phyloP scores from a whole-genome alignment of 2,888 invertebrate species.

The Dendrolimus pini region DNA sequence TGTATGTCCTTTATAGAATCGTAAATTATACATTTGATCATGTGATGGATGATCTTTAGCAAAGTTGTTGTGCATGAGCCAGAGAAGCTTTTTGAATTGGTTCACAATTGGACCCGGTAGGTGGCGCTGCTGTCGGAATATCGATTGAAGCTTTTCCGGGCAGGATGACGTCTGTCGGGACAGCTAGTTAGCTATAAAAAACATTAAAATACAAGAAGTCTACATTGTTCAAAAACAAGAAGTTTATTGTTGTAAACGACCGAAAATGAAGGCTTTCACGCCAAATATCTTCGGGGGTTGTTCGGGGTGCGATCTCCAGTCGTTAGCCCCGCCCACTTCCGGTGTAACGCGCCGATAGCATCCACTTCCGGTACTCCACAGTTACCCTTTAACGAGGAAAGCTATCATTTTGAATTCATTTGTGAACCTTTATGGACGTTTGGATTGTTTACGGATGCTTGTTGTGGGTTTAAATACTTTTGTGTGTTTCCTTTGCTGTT shows the following conservation, averaged over 20 bases:
- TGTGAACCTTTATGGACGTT: neutral
- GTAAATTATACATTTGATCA: too few relatives aligned
- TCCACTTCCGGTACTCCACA: slow-evolving; percentile 32
- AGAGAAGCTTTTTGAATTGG: too few relatives aligned
- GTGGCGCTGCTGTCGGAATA: too few relatives aligned
- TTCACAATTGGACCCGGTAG: too few relatives aligned
- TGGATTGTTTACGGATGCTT: neutral
- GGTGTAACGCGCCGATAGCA: slow-evolving; percentile 32
- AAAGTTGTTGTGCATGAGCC: too few relatives aligned
- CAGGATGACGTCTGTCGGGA: too few relatives aligned
- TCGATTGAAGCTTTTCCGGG: too few relatives aligned
- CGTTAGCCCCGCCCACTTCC: slow-evolving; percentile 44
- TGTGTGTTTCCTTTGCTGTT: too few relatives aligned
- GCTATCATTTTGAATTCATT: slow-evolving; percentile 44
- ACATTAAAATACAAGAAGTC: too few relatives aligned
- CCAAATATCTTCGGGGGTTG: slow-evolving; percentile 16
- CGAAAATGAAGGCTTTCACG: slow-evolving; percentile 20
- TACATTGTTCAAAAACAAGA: neutral
- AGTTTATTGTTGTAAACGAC: neutral
- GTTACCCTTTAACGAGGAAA: slow-evolving; percentile 35
- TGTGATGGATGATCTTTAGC: too few relatives aligned
- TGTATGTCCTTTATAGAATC: too few relatives aligned
- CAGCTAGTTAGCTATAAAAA: too few relatives aligned
- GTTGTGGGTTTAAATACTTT: neutral
- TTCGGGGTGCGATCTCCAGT: slow-evolving; percentile 37